phyloP scores from a whole-genome alignment of 2,797 vertebrate genomes.

The Apodemus agrarius region DNA sequence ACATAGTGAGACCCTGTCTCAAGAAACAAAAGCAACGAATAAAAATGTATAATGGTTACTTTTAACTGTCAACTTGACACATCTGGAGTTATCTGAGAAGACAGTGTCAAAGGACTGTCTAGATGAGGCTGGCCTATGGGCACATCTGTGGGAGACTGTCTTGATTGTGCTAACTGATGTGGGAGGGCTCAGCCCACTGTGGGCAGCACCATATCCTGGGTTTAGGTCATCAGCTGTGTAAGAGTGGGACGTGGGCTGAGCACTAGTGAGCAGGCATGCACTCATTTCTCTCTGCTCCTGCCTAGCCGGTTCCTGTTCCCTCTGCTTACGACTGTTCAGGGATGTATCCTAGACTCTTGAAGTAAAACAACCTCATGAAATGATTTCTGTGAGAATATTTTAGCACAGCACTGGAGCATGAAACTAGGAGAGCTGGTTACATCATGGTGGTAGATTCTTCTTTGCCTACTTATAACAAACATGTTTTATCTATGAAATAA shows the following conservation, averaged over 20 bases:
- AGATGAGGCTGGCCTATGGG: background rate
- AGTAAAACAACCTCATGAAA: background rate
- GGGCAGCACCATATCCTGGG: background rate
- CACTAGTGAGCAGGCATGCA: background rate
- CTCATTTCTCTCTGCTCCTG: background rate
- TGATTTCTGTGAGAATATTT: background rate
- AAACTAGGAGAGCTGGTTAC: background rate
- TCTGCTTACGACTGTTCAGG: background rate
- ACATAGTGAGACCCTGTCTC: background rate
- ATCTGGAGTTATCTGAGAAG: background rate
- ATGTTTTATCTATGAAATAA: background rate
- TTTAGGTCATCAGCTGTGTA: background rate
- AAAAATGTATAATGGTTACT: background rate
- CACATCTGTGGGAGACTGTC: background rate
- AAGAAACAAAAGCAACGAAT: background rate
- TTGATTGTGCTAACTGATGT: background rate
- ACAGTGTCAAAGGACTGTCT: background rate
- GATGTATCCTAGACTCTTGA: background rate
- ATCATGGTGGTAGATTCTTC: background rate
- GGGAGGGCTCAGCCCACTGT: background rate
- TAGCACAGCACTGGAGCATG: background rate
- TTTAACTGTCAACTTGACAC: background rate
- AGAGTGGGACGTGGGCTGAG: background rate
- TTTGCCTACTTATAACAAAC: background rate
- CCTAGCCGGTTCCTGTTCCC: background rate